These are phyloP conservation scores for Dendrophyllia cribrosa DNA, from an alignment of 64 coral and sea anemone species.

Conservation along the genomic window DNA sequence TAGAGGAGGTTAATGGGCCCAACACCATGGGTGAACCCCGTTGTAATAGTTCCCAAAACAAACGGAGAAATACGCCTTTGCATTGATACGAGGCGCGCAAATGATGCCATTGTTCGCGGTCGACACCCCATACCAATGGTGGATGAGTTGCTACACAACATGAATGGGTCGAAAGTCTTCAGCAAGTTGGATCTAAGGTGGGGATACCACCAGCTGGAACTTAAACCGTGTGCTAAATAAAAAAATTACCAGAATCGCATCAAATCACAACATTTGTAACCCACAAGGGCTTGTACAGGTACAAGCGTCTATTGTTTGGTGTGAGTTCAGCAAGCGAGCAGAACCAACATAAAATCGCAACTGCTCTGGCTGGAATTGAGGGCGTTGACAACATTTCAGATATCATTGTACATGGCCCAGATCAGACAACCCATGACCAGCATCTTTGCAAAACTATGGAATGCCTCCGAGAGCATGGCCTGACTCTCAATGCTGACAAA, in stretches of 20 bases:
- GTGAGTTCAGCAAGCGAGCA: not conserved
- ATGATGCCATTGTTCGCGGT: not conserved
- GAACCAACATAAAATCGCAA: constrained; percentile 15
- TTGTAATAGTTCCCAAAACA: constrained; percentile 34
- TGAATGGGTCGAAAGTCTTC: constrained; percentile 30
- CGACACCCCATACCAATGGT: constrained; percentile 43
- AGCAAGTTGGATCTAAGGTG: constrained; percentile 52
- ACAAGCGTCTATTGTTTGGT: constrained; percentile 30
- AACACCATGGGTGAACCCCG: constrained; percentile 39
- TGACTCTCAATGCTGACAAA: too few species aligned
- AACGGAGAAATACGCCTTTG: not conserved
- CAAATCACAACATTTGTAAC: constrained; percentile 51
- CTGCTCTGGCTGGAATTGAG: not conserved
- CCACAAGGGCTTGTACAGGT: too few species aligned
- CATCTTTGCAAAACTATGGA: too few species aligned
- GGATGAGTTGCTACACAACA: constrained; percentile 28
- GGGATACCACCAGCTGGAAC: constrained; percentile 52
- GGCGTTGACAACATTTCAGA: constrained; percentile 40
- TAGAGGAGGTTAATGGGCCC: constrained; percentile 18
- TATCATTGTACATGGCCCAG: constrained; percentile 30
- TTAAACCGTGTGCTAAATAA: too few species aligned
- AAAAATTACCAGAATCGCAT: constrained; percentile 3
- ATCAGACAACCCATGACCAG: constrained; percentile 20
- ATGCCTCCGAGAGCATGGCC: too few species aligned
- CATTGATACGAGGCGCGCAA: not conserved